Conservation (phyloP, 2,113 vertebrate genomes). For the Ptilonorhynchus violaceus region DNA sequence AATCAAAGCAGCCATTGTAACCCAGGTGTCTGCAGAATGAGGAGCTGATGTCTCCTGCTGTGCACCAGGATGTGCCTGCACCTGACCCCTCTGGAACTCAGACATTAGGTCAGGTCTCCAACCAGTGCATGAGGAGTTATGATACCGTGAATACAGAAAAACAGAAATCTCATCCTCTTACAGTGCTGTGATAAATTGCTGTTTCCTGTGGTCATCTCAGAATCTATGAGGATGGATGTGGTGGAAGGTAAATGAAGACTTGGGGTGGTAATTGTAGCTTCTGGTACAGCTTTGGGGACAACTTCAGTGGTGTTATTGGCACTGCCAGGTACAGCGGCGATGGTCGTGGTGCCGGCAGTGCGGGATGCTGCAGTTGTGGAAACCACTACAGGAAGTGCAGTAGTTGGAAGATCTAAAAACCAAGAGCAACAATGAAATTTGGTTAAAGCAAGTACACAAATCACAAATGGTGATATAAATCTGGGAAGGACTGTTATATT, state of each 20-base stretch:
- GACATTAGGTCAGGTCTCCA: background rate
- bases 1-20: background rate
- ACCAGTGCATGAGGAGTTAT: background rate
- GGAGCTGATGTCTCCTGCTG: background rate
- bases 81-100: background rate
- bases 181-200: conserved; percentile 91
- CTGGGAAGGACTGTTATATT: background rate
- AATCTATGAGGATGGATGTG: conserved; percentile 46
- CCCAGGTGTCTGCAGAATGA: background rate
- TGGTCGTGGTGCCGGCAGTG: background rate
- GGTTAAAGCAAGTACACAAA: background rate
- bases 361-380: background rate
- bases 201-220: conserved; percentile 80
- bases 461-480: background rate
- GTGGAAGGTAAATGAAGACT: conserved; percentile 29
- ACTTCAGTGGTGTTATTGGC: conserved; percentile 5
- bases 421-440: background rate
- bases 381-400: conserved; percentile 48
- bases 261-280: conserved; percentile 6
- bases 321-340: background rate
- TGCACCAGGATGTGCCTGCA: background rate
- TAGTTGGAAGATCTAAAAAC: conserved; percentile 67
- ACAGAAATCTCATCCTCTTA: conserved; percentile 67
- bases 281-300: background rate
- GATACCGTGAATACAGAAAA: fast-evolving